A percentile compares a stretch with the other conserved stretches of the same genome.
phyloP scores from a whole-genome alignment of 2,113 vertebrate species.

The Ciconia boyciana region DNA sequence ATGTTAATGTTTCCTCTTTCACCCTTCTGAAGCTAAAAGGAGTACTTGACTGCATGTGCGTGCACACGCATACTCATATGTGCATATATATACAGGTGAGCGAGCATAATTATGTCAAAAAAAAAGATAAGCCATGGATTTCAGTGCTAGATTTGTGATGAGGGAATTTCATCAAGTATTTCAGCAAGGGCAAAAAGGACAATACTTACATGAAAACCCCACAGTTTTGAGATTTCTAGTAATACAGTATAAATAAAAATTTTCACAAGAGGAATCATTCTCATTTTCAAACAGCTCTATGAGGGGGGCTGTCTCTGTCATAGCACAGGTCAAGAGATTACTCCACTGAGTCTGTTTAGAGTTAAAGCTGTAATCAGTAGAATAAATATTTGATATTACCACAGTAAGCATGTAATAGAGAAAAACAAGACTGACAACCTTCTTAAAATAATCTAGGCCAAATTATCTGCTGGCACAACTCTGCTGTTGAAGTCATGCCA shows the following conservation, averaged over 20 bases:
- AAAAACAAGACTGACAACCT: conserved; percentile 49
- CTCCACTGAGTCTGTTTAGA: not conserved
- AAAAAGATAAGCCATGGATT: not conserved
- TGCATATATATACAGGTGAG: not conserved
- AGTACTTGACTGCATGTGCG: not conserved
- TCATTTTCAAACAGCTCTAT: not conserved
- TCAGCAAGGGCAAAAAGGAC: not conserved
- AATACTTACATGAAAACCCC: not conserved
- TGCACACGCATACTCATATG: not conserved
- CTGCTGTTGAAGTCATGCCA: conserved; percentile 42
- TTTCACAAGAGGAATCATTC: not conserved
- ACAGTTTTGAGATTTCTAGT: not conserved
- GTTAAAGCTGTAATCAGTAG: conserved; percentile 5
- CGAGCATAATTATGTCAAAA: rapidly evolving
- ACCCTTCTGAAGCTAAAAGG: not conserved
- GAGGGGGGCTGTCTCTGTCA: not conserved
- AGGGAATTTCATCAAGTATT: not conserved
- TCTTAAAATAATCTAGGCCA: conserved; percentile 57
- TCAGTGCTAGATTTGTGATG: not conserved
- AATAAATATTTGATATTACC: conserved; percentile 35
- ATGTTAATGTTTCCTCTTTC: conserved; percentile 15
- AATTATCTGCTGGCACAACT: conserved; percentile 47
- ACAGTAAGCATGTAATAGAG: not conserved
- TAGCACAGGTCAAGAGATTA: not conserved
- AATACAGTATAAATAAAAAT: not conserved